Base-by-base conservation (phyloP, 2,888 invertebrate genomes). In the Limnephilus rhombicus region DNA sequence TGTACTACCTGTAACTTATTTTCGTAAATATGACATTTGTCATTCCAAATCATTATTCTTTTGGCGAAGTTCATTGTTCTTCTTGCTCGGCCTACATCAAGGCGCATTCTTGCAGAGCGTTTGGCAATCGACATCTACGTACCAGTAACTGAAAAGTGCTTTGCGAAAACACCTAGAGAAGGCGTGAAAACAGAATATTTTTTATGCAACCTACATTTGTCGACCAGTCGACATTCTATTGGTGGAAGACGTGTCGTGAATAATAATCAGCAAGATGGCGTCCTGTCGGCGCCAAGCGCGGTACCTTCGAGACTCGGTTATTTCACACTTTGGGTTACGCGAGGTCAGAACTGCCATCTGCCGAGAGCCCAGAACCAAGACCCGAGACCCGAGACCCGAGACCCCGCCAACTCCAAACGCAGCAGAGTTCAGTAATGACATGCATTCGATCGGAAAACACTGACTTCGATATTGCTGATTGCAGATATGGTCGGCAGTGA, bases 141-240 rank as follows among this genome's bases (percentile, higher is more conserved):
- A 68, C 24, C 9, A 68, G 68, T 68, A 68, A 9, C 24, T 68
- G 68, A 68, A 68, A 68, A 18, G 68, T 83, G 41, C 37, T 45
- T 34, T 37, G 41, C 85, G 68, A 85, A 85, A 85, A 41, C 18
- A 37, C 41, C 85, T 41, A 18, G 41, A 41, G 85, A 41, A 41
- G 85, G 85, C 85, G 85, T 85, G 85, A 41, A 85, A 41, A 41
- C 37, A 85, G 45, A 45, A n/a, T 45, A 37, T 85, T 85, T 85
- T 41, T 41, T n/a, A 85, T 85, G 85, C 85, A 85, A 45, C 85
- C 85, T 85, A 85, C 85, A 85, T 85, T 85, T 85, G 37, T n/a
- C 85, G 85, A 85, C 37, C 85, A 41, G 24, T 41, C 85, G 45
- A 85, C 85, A 85, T 83, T 37, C 85, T 85, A 85, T 85, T 85